A percentile compares a stretch with the other conserved stretches of the same genome.
Evolutionary conservation across 2,888 invertebrate species (phyloP).

Genomic region (Drosophila borealis): DNA sequence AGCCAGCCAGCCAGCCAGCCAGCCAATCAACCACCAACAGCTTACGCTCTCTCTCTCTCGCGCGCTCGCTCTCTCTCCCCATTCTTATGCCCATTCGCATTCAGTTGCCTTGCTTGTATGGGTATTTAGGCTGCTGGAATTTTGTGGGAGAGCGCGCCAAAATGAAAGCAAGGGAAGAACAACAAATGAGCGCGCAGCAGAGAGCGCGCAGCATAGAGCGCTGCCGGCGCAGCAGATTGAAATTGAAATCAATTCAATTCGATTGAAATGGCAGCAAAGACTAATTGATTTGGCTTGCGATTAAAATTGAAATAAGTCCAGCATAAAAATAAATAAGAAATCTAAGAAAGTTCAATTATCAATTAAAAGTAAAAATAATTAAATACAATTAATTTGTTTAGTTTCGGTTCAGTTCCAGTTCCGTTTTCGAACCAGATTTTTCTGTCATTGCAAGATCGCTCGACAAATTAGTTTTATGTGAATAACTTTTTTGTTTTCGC

Average conservation of each 20-base stretch:
- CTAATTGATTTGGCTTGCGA: too few relatives aligned
- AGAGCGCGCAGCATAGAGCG: not conserved
- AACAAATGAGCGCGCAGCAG: not conserved
- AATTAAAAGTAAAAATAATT: too few relatives aligned
- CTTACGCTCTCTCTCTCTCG: slow-evolving; percentile 3
- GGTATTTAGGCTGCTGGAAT: slow-evolving; percentile 18
- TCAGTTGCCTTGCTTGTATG: slow-evolving; percentile 2
- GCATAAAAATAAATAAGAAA: too few relatives aligned
- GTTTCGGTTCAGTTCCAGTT: too few relatives aligned
- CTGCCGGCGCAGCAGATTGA: not conserved
- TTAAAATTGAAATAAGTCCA: too few relatives aligned
- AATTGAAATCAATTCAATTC: slow-evolving; percentile 18
- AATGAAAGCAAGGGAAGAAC: not conserved
- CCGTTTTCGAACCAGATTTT: too few relatives aligned
- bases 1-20: not conserved
- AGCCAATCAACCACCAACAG: slow-evolving; percentile 1
- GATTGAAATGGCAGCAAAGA: not conserved
- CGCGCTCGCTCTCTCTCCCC: not conserved
- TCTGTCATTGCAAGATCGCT: too few relatives aligned
- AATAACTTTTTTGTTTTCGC: too few relatives aligned
- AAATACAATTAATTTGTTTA: too few relatives aligned
- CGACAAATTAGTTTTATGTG: too few relatives aligned
- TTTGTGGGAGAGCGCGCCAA: slow-evolving; percentile 16
- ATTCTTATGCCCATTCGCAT: not conserved
- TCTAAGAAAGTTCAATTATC: too few relatives aligned